phyloP scores from a whole-genome alignment of 2,888 invertebrate genomes.

The Heterodera filipjevi region DNA sequence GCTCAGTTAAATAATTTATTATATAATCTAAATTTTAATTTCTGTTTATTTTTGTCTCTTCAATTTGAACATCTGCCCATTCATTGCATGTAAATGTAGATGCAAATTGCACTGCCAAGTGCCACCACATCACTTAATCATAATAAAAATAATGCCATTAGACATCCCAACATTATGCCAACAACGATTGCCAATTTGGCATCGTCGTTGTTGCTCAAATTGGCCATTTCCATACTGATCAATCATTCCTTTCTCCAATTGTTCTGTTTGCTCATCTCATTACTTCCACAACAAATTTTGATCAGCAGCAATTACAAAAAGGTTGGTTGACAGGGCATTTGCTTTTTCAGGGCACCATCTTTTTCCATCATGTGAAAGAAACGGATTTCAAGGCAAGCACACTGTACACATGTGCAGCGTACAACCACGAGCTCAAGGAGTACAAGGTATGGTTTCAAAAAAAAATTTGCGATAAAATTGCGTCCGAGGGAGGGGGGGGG shows the following conservation, averaged over 20 bases:
- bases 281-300: conserved; percentile 42
- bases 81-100: neutral
- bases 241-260: conserved; percentile 9
- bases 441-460: conserved; percentile 57
- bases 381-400: conserved; percentile 61
- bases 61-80: too few species aligned
- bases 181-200: neutral
- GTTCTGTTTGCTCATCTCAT: conserved; percentile 30
- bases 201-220: neutral
- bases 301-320: conserved; percentile 25
- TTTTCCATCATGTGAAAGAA: conserved; percentile 64
- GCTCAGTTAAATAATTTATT: too few species aligned
- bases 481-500: too few species aligned
- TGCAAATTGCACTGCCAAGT: conserved; percentile 1
- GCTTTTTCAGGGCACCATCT: conserved; percentile 62
- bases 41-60: too few species aligned
- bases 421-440: conserved; percentile 65
- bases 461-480: neutral
- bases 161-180: neutral
- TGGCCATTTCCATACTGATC: neutral
- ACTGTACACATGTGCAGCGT: conserved; percentile 65
- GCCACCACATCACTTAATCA: conserved; percentile 4
- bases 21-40: too few species aligned
- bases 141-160: neutral
- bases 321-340: conserved; percentile 6